Conservation (phyloP, 2,113 vertebrate species). For the Dolichotis patagonum region DNA sequence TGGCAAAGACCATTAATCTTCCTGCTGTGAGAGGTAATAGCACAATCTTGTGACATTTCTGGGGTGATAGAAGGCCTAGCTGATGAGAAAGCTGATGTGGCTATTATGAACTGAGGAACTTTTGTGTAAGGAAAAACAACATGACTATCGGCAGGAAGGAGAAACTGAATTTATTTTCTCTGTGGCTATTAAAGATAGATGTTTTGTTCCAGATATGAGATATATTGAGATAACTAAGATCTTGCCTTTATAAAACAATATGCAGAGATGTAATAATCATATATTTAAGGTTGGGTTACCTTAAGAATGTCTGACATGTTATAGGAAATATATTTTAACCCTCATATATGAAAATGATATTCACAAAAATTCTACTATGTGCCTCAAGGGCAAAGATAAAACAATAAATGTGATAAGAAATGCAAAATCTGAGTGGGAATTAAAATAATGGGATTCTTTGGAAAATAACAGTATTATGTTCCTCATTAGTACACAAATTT, state of each 20-base stretch:
- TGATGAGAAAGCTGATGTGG: background rate
- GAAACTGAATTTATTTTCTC: background rate
- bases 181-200: background rate
- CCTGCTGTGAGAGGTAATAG: background rate
- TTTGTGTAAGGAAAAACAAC: conserved; percentile 13
- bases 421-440: background rate
- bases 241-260: conserved; percentile 40
- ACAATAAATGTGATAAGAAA: background rate
- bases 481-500: background rate
- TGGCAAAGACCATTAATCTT: background rate
- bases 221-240: conserved; percentile 4
- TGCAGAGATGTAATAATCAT: background rate
- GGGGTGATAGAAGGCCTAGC: background rate
- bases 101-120: conserved; percentile 15
- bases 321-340: background rate
- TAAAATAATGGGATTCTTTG: background rate
- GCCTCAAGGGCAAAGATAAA: background rate
- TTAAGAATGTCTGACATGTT: background rate
- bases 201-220: background rate
- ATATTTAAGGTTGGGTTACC: background rate
- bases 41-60: background rate
- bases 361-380: background rate
- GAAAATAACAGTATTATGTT: conserved; percentile 5
- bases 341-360: background rate
- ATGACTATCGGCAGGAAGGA: background rate